Base-by-base conservation (phyloP, 2,113 vertebrate genomes). In the Xenopus laevis region DNA sequence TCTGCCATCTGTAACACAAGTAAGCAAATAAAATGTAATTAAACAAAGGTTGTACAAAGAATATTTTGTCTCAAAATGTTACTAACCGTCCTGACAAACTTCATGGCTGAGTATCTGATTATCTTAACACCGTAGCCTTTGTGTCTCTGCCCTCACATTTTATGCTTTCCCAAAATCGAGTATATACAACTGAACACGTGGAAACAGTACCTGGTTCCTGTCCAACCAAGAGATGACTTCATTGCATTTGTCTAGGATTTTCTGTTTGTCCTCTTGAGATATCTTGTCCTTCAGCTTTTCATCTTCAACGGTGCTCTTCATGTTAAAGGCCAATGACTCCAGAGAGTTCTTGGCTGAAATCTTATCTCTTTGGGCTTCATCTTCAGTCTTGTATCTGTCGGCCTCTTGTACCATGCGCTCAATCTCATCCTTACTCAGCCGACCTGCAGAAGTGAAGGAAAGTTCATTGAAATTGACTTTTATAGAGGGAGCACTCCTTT, bases 331-430 rank as follows among this genome's bases (percentile, higher is more conserved):
- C 18, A 94, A 84, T 1, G 94, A 95, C 78, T 96, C 95, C 0
- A 95, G 85, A 1, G 92, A 84, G 79, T 96, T 96, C 83, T 94
- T 96, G 69, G 94, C 89, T 2, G 91, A 79, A 63, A 95, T 91
- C 76, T 93, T 91, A 4, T 95, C 94, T 44, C 83, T 87, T 82
- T 95, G 93, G 21, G 23, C 73, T 50, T 96, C 93, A 20, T 95
- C 95, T 78, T 96, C 94, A 4, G 89, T 68, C 61, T 82, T 91
- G 74, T 95, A 96, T 53, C 86, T 88, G 71, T 97, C 95, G 0
- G 94, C 94, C 66, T 96, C 94, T 63, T 91, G 84, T 18, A 96
- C 94, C 95, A 97, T 97, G 66, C 90, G 87, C 78, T 97, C 95
- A 9, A 97, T 95, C 47, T 97, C 94, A 72, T 96, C 94, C 71